A percentile compares a stretch with the other conserved stretches of the same genome.
Evolutionary conservation across 2,888 invertebrate species (phyloP).

Genomic region (Autographa pulchrina): DNA sequence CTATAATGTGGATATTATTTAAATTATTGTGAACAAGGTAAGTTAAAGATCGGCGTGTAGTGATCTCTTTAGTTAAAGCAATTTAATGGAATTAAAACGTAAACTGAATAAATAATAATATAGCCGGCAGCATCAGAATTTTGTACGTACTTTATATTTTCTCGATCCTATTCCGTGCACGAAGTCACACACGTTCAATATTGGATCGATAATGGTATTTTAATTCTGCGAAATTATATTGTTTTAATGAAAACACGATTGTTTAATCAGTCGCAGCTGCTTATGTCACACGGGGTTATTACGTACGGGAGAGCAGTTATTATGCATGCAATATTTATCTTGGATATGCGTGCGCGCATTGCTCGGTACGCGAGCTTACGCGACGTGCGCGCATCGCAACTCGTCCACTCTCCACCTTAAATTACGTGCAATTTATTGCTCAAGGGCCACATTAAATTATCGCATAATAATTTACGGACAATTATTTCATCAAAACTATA

Average conservation of each 20-base stretch:
- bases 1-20: slow-evolving; percentile 8
- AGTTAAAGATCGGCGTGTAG: slow-evolving; percentile 5
- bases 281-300: slow-evolving; percentile 60
- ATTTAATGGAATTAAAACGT: slow-evolving; percentile 46
- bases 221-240: slow-evolving; percentile 66
- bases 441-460: slow-evolving; percentile 78
- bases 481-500: slow-evolving; percentile 80
- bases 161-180: slow-evolving; percentile 40
- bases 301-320: slow-evolving; percentile 58
- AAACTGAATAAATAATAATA: slow-evolving; percentile 38
- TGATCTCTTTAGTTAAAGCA: slow-evolving; percentile 23
- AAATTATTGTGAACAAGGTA: slow-evolving; percentile 2
- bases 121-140: slow-evolving; percentile 22
- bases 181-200: slow-evolving; percentile 45
- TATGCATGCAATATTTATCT: slow-evolving; percentile 76
- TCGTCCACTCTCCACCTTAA: slow-evolving; percentile 70
- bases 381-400: slow-evolving; percentile 56
- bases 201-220: slow-evolving; percentile 60
- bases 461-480: slow-evolving; percentile 79
- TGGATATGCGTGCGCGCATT: slow-evolving; percentile 56
- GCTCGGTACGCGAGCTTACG: slow-evolving; percentile 40
- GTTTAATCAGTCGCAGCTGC: slow-evolving; percentile 74
- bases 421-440: slow-evolving; percentile 83
- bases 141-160: slow-evolving; percentile 20
- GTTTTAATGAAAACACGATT: slow-evolving; percentile 66